Evolutionary conservation across 2,797 vertebrate species (phyloP), one percentile per base, ranked within the genome.

Genomic region (Nasua narica): DNA sequence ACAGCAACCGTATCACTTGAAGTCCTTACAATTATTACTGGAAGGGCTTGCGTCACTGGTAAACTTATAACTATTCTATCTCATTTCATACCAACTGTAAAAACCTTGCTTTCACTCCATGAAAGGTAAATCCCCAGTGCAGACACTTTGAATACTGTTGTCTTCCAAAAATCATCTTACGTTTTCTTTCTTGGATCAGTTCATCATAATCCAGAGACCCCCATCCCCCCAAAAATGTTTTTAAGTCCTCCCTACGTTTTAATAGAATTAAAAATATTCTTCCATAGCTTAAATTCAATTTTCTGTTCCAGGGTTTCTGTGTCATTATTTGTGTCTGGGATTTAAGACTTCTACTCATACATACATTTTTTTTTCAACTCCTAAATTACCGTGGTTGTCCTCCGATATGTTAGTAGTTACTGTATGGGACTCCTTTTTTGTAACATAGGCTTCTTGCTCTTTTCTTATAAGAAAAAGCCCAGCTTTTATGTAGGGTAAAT

Each of bases 251-350:
- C 58, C 18, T 11, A 84, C 50, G 32, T 88, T 94, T 96, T 46
- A 85, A 92, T 77, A 92, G 16, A 93, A 94, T 70, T 95, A 58
- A 94, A 97, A 96, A 65, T 94, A 83, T 19, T 96, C 32, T 97
- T 96, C 94, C 11, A 29, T 93, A 85, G 0, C 14, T 94, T 90
- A 74, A 95, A 95, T 97, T 92, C 0, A 65, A 35, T 96, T 97
- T 97, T 94, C 76, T 62, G 9, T 88, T 48, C 48, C 46, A 3
- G 43, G 37, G 35, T 87, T 37, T 96, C 94, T 96, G 70, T 70
- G 46, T 29, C 58, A 82, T 95, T 23, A 16, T 43, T 67, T 35
- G 70, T 6, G 69, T 12, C 88, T 62, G 60, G 58, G 58, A 9
- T 48, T 65, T 48, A 88, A 87, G 78, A 25, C 43, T 0, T 56